Base-by-base conservation (phyloP, 2,113 vertebrate species). In the Tiliqua scincoides region DNA sequence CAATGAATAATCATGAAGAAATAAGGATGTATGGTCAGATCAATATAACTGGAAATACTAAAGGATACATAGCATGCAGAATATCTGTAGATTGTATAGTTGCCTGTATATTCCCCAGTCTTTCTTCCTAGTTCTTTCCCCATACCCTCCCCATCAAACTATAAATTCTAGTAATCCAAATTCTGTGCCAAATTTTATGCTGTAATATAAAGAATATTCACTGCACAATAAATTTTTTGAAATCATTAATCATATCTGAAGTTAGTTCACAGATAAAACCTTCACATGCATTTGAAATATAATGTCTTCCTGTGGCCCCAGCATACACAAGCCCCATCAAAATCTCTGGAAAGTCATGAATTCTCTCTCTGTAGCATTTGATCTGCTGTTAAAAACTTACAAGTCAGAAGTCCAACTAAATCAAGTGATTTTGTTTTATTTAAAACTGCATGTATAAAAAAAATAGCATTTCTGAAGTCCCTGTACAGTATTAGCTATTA, bases 381-480 rank as follows among this genome's bases (percentile, higher is more conserved):
- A 71, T 14, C 12, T 40, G 32, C 25, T 35, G 61, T n/a, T 63
- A 20, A 63, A 10, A 52, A 79, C 52, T 72, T 32, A 68, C 85
- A 1, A 52, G 90, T 88, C 21, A 57, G 82, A 87, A n/a, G 20
- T 48, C 83, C 57, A 67, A 43, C 80, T 93, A 93, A 92, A 77
- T 94, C 89, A 93, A 95, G 94, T 96, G 71, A 67, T 95, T 96
- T 86, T 81, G 79, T 95, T 96, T 97, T 97, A 97, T 97, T 97
- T 96, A 96, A 97, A 97, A 96, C 87, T 63, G 93, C 95, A 97
- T 93, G 94, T 96, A 96, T 97, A 95, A 96, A 97, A 97, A 97
- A 97, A 96, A 96, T 96, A 96, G 95, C 95, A 94, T 96, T 95
- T 97, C 94, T 96, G 94, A 96, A 95, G 94, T 95, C 93, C 95